A percentile compares a stretch with the other conserved stretches of the same genome.
phyloP scores from a whole-genome alignment of 2,113 vertebrate genomes.

The Rhadina sibilatrix region DNA sequence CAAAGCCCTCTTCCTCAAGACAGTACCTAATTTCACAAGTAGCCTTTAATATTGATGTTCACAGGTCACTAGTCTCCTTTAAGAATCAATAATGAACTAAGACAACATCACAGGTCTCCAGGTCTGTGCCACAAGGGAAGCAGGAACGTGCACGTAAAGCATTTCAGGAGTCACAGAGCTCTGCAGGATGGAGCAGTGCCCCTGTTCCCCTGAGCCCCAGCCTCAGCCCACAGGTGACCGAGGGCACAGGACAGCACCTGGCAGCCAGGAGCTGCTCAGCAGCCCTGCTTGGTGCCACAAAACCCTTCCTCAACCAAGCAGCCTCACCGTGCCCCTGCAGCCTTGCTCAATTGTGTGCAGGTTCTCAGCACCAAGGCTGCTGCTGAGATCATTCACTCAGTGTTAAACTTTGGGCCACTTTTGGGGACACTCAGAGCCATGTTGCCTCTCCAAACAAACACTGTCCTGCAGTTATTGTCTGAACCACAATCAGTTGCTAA shows the following conservation, averaged over 20 bases:
- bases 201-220: fast-evolving
- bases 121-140: neutral
- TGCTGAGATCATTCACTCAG: neutral
- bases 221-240: fast-evolving
- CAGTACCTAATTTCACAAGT: neutral
- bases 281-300: too few species aligned
- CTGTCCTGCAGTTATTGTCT: neutral
- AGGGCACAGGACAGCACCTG: neutral
- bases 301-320: too few species aligned
- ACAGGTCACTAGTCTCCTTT: neutral
- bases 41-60: neutral
- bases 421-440: neutral
- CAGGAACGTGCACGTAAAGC: fast-evolving
- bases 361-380: neutral
- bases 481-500: neutral
- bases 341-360: neutral
- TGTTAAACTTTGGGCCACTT: neutral
- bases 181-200: neutral
- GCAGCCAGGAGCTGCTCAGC: neutral
- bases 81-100: neutral
- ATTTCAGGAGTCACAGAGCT: neutral
- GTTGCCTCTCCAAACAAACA: neutral
- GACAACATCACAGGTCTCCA: neutral
- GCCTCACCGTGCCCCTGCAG: fast-evolving
- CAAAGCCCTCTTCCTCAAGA: neutral